Percentiles rank a stretch among this genome's conserved stretches.
These are phyloP conservation scores for Physella acuta DNA, from an alignment of 1,140 invertebrate species.

Conservation along the genomic window DNA sequence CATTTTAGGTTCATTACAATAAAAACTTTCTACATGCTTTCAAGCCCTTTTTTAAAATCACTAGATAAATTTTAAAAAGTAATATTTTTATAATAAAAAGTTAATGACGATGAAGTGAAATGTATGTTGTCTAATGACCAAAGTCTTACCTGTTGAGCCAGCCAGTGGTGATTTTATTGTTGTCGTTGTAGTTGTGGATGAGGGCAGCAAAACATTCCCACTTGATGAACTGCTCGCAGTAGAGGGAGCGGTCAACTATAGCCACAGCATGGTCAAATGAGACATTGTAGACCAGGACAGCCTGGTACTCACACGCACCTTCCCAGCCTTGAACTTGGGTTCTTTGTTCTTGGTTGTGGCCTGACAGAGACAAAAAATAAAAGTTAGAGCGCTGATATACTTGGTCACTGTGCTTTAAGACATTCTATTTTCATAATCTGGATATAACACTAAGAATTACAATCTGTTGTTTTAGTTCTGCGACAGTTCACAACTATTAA, in stretches of 20 bases:
- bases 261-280: constrained; percentile 31
- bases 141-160: constrained; percentile 45
- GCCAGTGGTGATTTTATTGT: constrained; percentile 39
- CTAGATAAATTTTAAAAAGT: no score
- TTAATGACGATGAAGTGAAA: no score
- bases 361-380: constrained; percentile 24
- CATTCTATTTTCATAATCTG: no score
- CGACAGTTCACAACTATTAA: no score
- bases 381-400: neutral
- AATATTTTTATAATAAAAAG: no score
- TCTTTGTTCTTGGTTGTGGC: constrained; percentile 37
- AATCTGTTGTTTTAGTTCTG: no score
- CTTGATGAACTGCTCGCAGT: constrained; percentile 44
- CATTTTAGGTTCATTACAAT: no score
- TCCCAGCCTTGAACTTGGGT: constrained; percentile 41
- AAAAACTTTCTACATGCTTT: no score
- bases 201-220: constrained; percentile 47
- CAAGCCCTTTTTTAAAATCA: no score
- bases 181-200: constrained; percentile 41
- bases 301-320: constrained; percentile 39
- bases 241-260: constrained; percentile 40
- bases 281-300: constrained; percentile 36
- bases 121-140: no score
- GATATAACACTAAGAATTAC: no score
- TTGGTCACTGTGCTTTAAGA: no score